Evolutionary conservation across 2,113 vertebrate genomes (phyloP), one percentile per base, ranked within the genome.

Genomic region (Aptenodytes patagonicus): DNA sequence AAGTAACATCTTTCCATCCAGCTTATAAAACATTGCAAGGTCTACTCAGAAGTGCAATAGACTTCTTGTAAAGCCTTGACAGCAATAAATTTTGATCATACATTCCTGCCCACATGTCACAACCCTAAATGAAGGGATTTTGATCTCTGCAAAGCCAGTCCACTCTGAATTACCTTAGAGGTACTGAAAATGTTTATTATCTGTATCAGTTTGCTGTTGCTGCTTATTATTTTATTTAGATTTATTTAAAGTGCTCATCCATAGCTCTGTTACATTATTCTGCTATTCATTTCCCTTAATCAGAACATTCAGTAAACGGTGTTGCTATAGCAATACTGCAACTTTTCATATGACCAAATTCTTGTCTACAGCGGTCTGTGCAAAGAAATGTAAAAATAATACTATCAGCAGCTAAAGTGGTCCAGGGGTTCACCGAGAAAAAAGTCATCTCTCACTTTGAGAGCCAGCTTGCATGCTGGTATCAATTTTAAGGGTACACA

Each of bases 261-360:
- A 76, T 44, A 79, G 46, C 55, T 77, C 70, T 78, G 40, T 64
- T 76, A 72, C 14, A 62, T 92, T 90, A 69, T 88, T 88, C 68
- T 86, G 40, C 66, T 69, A 68, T 93, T 96, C 78, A 73, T 96
- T 96, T 90, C 57, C 38, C 82, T 91, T 91, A 94, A 94, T 86
- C 78, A 86, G 87, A 96, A 68, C 51, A 83, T 61, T 89, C 88
- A 90, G 81, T 87, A 96, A 95, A 95, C 1, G 5, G 28, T 51
- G 96, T 97, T 98, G 89, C 96, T 94, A 96, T 96, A 96, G 96
- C 92, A 97, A 96, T 95, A 81, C 54, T 75, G 84, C 62, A 94
- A 93, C 54, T 87, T 96, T 92, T 91, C 77, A 22, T 52, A 54
- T 15, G 61, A 85, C 52, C 77, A 91, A 93, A 94, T 64, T 78